phyloP scores from a whole-genome alignment of 2,888 invertebrate genomes.

The Drosophila flavopinicola region DNA sequence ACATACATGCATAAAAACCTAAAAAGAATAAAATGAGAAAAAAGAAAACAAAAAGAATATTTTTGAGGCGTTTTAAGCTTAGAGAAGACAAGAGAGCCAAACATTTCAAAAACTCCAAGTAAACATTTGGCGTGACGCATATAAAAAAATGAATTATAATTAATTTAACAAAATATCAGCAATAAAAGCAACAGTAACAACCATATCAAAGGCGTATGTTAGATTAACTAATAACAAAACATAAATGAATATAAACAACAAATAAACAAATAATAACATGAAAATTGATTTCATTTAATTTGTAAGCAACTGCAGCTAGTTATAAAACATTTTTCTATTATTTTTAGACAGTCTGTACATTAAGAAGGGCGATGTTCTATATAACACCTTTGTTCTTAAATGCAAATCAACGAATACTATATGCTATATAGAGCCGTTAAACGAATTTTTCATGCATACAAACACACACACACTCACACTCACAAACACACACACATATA shows the following conservation, averaged over 20 bases:
- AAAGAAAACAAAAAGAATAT: slow-evolving; percentile 53
- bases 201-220: slow-evolving; percentile 82
- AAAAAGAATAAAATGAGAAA: slow-evolving; percentile 16
- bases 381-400: slow-evolving; percentile 39
- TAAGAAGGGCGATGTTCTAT: slow-evolving; percentile 48
- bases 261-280: slow-evolving; percentile 39
- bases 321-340: slow-evolving; percentile 23
- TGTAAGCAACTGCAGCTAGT: slow-evolving; percentile 46
- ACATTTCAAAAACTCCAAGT: slow-evolving; percentile 76
- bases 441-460: slow-evolving; percentile 63
- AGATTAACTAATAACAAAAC: slow-evolving; percentile 72
- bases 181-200: slow-evolving; percentile 83
- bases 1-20: slow-evolving; percentile 18
- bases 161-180: slow-evolving; percentile 74
- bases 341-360: slow-evolving; percentile 35
- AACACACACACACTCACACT: not conserved
- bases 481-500: slow-evolving; percentile 1
- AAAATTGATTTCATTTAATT: slow-evolving; percentile 36
- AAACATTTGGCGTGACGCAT: slow-evolving; percentile 64
- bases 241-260: slow-evolving; percentile 33
- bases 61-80: slow-evolving; percentile 78
- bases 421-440: slow-evolving; percentile 58
- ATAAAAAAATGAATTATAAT: slow-evolving; percentile 49
- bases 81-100: slow-evolving; percentile 66
- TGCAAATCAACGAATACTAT: slow-evolving; percentile 73